Conservation (phyloP, 2,113 vertebrate species). For the Sebastes fasciatus region DNA sequence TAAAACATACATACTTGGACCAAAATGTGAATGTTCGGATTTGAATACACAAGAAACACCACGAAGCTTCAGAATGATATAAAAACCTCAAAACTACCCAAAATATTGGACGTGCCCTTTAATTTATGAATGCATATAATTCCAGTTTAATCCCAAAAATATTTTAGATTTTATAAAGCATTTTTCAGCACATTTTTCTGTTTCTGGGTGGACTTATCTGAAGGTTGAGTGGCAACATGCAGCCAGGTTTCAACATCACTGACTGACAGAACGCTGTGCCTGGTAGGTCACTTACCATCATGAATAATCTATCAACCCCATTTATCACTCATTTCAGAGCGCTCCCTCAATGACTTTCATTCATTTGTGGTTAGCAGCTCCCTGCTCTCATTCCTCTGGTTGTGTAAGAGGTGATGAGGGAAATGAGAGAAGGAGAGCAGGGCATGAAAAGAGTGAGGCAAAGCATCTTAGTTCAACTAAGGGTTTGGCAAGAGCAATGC, state of each 20-base stretch:
- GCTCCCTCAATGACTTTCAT: slow-evolving; percentile 17
- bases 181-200: neutral
- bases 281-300: slow-evolving; percentile 33
- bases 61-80: too few relatives aligned
- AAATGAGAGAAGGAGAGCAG: neutral
- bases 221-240: neutral
- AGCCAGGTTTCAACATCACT: neutral
- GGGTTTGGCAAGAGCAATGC: neutral
- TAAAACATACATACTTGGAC: too few relatives aligned
- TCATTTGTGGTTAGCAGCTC: slow-evolving; percentile 33
- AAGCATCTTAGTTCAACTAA: neutral
- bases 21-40: too few relatives aligned
- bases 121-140: neutral
- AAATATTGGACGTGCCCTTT: too few relatives aligned
- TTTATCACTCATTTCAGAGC: slow-evolving; percentile 37
- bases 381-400: neutral
- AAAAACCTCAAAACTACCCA: too few relatives aligned
- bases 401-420: slow-evolving; percentile 9
- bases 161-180: neutral
- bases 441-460: neutral
- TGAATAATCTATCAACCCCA: slow-evolving; percentile 43
- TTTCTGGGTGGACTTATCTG: neutral
- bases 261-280: neutral
- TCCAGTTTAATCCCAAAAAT: neutral
- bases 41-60: too few relatives aligned